Conservation (phyloP, 1,140 invertebrate genomes). For the Drosophila pseudoananassae region DNA sequence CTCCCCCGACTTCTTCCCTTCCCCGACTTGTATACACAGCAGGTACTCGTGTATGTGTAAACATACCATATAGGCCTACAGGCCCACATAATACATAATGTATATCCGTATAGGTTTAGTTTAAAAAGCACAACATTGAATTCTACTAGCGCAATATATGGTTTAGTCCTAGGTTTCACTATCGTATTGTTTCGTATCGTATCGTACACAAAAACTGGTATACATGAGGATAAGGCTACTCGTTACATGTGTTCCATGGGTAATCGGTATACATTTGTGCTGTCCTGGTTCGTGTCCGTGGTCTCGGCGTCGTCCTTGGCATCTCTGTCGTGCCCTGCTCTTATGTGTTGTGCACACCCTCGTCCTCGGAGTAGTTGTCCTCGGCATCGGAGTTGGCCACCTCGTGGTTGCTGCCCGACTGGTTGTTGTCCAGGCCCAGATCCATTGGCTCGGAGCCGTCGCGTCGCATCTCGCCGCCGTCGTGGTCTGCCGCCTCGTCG, state of each 20-base stretch:
- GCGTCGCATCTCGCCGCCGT: conserved; percentile 62
- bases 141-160: conserved; percentile 63
- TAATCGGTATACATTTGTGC: conserved; percentile 71
- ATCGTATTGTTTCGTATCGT: conserved; percentile 56
- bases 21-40: conserved; percentile 67
- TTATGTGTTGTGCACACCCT: conserved; percentile 83
- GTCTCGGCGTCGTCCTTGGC: conserved; percentile 5
- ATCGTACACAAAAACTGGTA: conserved; percentile 79
- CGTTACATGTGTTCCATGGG: conserved; percentile 81
- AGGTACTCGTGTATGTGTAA: conserved; percentile 70
- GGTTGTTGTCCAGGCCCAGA: conserved; percentile 72
- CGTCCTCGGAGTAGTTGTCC: conserved; percentile 82
- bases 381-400: conserved; percentile 72
- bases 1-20: too few relatives aligned
- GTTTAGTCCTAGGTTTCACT: conserved; percentile 61
- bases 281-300: conserved; percentile 20
- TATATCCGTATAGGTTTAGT: conserved; percentile 37
- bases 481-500: conserved; percentile 41
- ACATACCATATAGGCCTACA: conserved; percentile 37
- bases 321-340: conserved; percentile 1
- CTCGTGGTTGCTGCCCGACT: conserved; percentile 75
- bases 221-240: conserved; percentile 82
- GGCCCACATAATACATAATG: conserved; percentile 25
- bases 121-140: conserved; percentile 71
- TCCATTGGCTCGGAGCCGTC: conserved; percentile 80